These are phyloP conservation scores for Platichthys flesus DNA, from an alignment of 2,113 vertebrate genomes.

Conservation along the genomic window DNA sequence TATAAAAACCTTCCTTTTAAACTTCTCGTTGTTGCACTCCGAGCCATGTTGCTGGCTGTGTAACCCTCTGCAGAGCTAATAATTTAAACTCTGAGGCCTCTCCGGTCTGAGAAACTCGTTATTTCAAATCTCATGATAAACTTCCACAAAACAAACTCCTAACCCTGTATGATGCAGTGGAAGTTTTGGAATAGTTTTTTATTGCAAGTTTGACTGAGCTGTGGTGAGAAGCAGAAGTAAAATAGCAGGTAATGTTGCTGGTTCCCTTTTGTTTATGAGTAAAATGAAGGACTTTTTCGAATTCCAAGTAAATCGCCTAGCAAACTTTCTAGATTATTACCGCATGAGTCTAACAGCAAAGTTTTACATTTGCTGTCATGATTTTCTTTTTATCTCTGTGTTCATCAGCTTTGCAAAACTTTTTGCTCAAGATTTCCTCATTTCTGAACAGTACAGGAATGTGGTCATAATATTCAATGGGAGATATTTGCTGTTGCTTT, in stretches of 20 bases:
- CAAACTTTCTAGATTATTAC: not conserved
- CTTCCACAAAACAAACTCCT: no score
- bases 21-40: no score
- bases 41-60: no score
- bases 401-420: not conserved
- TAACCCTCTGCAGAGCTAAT: no score
- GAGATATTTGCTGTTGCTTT: constrained; percentile 66
- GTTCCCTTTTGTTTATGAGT: not conserved
- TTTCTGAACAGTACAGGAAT: constrained; percentile 19
- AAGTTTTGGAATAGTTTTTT: no score
- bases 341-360: not conserved
- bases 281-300: not conserved
- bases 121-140: no score
- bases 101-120: no score
- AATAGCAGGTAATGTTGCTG: not conserved
- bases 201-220: no score
- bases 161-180: no score
- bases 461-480: constrained; percentile 28
- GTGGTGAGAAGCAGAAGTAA: not conserved
- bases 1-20: no score
- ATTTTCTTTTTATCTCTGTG: not conserved
- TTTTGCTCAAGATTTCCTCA: constrained; percentile 1
- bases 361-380: not conserved
- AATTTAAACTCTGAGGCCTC: no score
- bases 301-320: not conserved